Base-by-base conservation (phyloP, 2,888 invertebrate species). In the Xestia xanthographa region DNA sequence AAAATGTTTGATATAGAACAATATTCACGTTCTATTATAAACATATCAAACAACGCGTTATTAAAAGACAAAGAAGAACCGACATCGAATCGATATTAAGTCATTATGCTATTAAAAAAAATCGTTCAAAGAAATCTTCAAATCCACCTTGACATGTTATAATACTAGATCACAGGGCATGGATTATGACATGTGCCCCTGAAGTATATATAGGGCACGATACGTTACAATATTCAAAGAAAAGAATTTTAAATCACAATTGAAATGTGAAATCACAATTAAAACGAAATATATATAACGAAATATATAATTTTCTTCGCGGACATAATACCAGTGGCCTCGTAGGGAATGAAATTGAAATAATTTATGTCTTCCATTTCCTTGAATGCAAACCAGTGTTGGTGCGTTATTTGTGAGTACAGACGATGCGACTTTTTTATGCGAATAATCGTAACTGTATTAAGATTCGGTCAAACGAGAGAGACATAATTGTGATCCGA, bases 321-420 rank as follows among this genome's bases (percentile, higher is more conserved):
- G 75, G 65, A 73, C 72, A 74, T 82, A 72, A 82, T 72, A 68
- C 73, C 48, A 70, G 58, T n/a, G 83, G 66, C 87, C 83, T 86
- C 87, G 77, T n/a, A 11, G 66, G 26, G 75, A 87, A 79, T 83
- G 83, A 62, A 67, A 83, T 80, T 71, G 63, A 75, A 79, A 81
- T 87, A 83, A 85, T 87, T 83, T 81, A 86, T 81, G 80, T 85
- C 58, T 72, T 79, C 79, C 75, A 87, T 86, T 86, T 86, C 87
- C 86, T 87, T 76, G 79, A 86, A 87, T 79, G 77, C 72, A 79
- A 81, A 83, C 83, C 67, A 75, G 58, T 71, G 70, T 75, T 79
- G 72, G 41, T 79, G 75, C 74, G 66, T 66, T 85, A 45, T 65
- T 26, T 45, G 29, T 17, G 38, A 17, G 43, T 14, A 1, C 69